Percentiles rank a stretch among this genome's conserved stretches.
Evolutionary conservation across 2,113 vertebrate genomes (phyloP).

Genomic region (Tetrax tetrax): DNA sequence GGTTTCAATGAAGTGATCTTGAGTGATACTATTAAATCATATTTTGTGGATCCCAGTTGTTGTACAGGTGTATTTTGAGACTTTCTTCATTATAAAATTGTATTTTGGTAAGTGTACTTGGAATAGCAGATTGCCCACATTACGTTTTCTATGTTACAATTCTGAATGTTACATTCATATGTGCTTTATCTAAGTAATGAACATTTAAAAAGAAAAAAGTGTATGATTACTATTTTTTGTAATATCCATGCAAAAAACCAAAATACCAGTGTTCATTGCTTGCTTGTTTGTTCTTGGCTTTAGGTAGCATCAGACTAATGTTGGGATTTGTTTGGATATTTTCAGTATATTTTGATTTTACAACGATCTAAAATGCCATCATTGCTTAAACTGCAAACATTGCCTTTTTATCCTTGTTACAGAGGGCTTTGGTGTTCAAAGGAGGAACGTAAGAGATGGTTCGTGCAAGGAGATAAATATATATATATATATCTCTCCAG

Average conservation of each 20-base stretch:
- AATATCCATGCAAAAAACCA: conserved; percentile 63
- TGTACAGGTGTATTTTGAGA: conserved; percentile 75
- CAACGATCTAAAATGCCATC: not conserved
- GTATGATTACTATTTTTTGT: conserved; percentile 79
- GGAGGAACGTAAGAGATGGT: not conserved
- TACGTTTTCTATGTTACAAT: conserved; percentile 72
- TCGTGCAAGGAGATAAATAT: not conserved
- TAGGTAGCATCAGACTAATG: conserved; percentile 51
- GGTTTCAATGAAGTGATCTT: conserved; percentile 67
- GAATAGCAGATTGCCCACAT: conserved; percentile 70
- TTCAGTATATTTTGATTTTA: conserved; percentile 70
- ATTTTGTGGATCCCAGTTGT: conserved; percentile 69
- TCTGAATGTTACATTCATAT: conserved; percentile 73
- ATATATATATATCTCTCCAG: not conserved
- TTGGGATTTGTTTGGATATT: conserved; percentile 51
- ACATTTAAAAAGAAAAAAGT: conserved; percentile 72
- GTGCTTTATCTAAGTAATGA: conserved; percentile 72
- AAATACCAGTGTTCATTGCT: conserved; percentile 69
- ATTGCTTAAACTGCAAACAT: conserved; percentile 9
- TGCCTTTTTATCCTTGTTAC: not conserved
- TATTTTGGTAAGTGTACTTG: conserved; percentile 76
- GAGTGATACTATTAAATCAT: conserved; percentile 70
- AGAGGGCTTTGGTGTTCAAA: conserved; percentile 8
- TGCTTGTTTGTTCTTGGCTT: conserved; percentile 70
- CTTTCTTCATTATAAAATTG: conserved; percentile 76